A percentile compares a stretch with the other conserved stretches of the same genome.
Evolutionary conservation across 2,797 vertebrate genomes (phyloP).

Genomic region (Octomys mimax): DNA sequence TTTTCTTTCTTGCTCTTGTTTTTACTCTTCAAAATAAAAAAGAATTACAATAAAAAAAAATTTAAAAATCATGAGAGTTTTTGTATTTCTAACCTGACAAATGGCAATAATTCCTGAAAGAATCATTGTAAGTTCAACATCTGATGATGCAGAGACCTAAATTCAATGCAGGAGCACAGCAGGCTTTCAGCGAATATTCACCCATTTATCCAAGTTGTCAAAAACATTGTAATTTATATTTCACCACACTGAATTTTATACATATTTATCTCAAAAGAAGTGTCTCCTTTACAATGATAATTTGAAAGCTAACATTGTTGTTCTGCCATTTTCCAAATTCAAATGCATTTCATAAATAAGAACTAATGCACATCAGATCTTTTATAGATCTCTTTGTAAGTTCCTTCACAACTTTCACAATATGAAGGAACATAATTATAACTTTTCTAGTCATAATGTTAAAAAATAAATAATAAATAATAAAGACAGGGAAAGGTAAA

Average conservation of each 20-base stretch:
- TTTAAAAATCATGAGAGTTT: neutral
- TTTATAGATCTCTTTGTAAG: neutral
- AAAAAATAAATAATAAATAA: neutral
- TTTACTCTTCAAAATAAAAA: no score
- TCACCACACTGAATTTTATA: neutral
- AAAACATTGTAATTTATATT: neutral
- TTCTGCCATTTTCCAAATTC: neutral
- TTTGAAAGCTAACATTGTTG: neutral
- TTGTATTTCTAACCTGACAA: neutral
- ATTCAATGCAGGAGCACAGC: neutral
- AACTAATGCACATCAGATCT: neutral
- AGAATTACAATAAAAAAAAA: no score
- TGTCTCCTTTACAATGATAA: neutral
- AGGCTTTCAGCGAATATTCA: neutral
- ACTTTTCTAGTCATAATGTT: conserved; percentile 9
- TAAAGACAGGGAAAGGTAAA: neutral
- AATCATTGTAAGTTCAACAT: neutral
- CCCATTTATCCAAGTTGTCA: neutral
- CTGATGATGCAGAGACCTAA: neutral
- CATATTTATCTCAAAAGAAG: conserved; percentile 6
- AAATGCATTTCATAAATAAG: conserved; percentile 54
- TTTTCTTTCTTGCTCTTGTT: no score
- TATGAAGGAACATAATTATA: neutral
- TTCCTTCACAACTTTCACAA: neutral
- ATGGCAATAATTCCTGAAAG: neutral